Percentiles rank a stretch among this genome's conserved stretches.
phyloP scores from a whole-genome alignment of 2,888 invertebrate genomes.

The Cecidostiba fungosa region DNA sequence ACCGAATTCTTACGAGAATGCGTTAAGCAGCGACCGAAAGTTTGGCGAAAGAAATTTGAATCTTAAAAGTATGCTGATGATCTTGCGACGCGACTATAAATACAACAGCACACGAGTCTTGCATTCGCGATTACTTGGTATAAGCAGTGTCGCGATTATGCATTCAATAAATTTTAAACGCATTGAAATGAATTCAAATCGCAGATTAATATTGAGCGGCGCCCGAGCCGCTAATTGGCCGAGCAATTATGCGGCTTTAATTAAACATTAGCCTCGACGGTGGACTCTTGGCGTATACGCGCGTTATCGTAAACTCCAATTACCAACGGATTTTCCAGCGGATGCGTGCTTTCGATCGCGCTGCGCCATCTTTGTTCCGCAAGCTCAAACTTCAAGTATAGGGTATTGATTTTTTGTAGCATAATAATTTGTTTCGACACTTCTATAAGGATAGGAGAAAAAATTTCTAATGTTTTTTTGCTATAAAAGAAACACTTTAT shows the following conservation, averaged over 20 bases:
- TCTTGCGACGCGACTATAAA: constrained; percentile 9
- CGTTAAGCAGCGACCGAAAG: not conserved
- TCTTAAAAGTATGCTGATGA: constrained; percentile 32
- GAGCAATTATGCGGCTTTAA: constrained; percentile 77
- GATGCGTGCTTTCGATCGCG: not conserved
- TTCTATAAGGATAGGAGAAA: not conserved
- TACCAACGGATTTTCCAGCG: not conserved
- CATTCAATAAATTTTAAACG: constrained; percentile 78
- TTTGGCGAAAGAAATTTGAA: constrained; percentile 4
- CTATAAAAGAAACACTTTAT: constrained; percentile 74
- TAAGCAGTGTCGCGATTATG: constrained; percentile 73
- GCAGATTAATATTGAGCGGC: constrained; percentile 78
- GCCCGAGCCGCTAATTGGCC: constrained; percentile 74
- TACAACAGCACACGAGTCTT: constrained; percentile 58
- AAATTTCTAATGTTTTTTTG: constrained; percentile 19
- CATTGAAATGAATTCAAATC: constrained; percentile 79
- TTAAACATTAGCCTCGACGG: constrained; percentile 75
- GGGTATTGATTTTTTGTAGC: constrained; percentile 38
- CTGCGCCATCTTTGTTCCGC: constrained; percentile 46
- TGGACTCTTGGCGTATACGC: not conserved
- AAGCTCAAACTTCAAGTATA: not conserved
- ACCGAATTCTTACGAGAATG: not conserved
- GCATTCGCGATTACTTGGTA: constrained; percentile 70
- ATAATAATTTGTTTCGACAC: not conserved
- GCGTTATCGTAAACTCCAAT: constrained; percentile 53